A percentile compares a stretch with the other conserved stretches of the same genome.
Evolutionary conservation across 2,888 invertebrate species (phyloP).

Genomic region (Halictus ligatus): DNA sequence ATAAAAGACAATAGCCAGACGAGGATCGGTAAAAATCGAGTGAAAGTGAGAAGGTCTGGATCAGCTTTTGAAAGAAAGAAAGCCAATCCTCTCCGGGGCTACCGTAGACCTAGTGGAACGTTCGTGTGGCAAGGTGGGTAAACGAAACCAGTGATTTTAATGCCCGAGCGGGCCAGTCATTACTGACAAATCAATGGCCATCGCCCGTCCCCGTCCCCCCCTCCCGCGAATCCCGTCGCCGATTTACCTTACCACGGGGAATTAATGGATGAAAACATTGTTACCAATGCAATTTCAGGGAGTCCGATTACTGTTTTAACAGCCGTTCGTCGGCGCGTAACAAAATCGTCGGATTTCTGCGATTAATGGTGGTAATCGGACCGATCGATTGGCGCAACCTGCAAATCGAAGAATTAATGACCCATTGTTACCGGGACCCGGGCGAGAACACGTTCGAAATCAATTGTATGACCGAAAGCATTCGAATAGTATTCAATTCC

Average conservation of each 20-base stretch:
- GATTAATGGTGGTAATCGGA: slow-evolving; percentile 6
- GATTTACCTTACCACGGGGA: slow-evolving; percentile 26
- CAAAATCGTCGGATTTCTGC: slow-evolving; percentile 19
- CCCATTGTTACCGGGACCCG: background rate
- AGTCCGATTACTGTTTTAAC: slow-evolving; percentile 19
- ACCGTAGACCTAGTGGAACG: slow-evolving; percentile 4
- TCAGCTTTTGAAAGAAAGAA: slow-evolving; percentile 61
- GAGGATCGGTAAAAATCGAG: slow-evolving; percentile 56
- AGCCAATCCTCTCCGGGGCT: slow-evolving; percentile 13
- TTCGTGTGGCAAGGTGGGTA: slow-evolving; percentile 18
- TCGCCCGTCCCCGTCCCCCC: background rate
- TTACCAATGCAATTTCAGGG: slow-evolving; percentile 8
- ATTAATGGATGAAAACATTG: slow-evolving; percentile 20
- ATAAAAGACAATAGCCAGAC: background rate
- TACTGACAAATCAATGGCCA: slow-evolving; percentile 41
- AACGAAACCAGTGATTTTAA: slow-evolving; percentile 61
- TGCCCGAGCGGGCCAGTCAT: slow-evolving; percentile 30
- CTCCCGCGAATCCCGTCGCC: slow-evolving; percentile 10
- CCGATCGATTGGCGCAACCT: background rate
- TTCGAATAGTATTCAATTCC: background rate
- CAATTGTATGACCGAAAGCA: background rate
- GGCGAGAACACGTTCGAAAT: background rate
- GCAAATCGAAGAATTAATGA: background rate
- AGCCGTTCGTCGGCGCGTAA: background rate
- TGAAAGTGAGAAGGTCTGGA: slow-evolving; percentile 65